These are phyloP conservation scores for Charaxes varanes DNA, from an alignment of 1,140 invertebrate genomes.

Conservation along the genomic window DNA sequence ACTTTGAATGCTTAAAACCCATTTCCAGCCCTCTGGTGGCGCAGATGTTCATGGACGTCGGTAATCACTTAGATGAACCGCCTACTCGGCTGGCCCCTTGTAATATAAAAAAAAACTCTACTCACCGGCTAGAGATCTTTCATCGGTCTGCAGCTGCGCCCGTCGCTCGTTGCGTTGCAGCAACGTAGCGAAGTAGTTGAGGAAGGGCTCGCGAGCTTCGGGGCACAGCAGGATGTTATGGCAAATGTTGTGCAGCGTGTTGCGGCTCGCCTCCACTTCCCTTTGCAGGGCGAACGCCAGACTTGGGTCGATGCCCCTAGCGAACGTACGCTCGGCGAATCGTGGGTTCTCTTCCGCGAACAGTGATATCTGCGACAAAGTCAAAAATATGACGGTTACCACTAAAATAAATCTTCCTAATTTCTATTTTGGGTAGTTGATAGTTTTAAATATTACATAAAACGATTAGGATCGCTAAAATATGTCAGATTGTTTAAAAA, in stretches of 20 bases:
- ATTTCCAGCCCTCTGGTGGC: too few species aligned
- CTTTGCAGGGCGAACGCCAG: slow-evolving; percentile 80
- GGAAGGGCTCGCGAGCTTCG: slow-evolving; percentile 81
- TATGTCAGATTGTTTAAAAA: too few species aligned
- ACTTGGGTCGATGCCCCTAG: slow-evolving; percentile 48
- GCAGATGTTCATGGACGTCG: too few species aligned
- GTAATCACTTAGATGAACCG: too few species aligned
- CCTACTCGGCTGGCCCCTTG: background rate
- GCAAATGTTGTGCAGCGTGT: slow-evolving; percentile 86
- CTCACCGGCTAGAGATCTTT: slow-evolving; percentile 83
- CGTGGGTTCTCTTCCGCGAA: slow-evolving; percentile 94
- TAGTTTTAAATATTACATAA: too few species aligned
- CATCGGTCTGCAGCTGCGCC: slow-evolving; percentile 92
- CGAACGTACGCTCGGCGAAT: slow-evolving; percentile 77
- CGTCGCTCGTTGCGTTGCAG: slow-evolving; percentile 89
- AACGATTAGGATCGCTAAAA: too few species aligned
- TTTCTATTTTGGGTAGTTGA: too few species aligned
- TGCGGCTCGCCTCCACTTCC: slow-evolving; percentile 83
- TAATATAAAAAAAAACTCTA: slow-evolving; percentile 4
- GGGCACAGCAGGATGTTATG: slow-evolving; percentile 89
- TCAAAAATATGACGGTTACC: too few species aligned
- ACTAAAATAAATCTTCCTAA: too few species aligned
- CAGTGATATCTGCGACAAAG: slow-evolving; percentile 76
- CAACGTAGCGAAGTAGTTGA: slow-evolving; percentile 86
- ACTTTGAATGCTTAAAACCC: too few species aligned